Base-by-base conservation (phyloP, 2,113 vertebrate species). In the Arenaria interpres region DNA sequence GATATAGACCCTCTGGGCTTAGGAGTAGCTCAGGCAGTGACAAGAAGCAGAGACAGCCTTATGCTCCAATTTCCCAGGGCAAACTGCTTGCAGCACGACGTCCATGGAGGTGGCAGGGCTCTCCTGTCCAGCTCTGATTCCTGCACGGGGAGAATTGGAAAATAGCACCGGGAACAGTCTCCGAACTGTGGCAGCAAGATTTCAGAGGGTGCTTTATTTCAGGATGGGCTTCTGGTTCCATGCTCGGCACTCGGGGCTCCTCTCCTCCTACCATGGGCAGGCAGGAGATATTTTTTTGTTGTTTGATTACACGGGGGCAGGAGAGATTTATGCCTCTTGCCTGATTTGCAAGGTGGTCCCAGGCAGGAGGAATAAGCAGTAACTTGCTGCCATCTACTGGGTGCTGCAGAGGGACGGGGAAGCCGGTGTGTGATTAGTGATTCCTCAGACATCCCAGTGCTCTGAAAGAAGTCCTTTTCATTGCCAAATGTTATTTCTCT, bases 321-420 rank as follows among this genome's bases (percentile, higher is more conserved):
- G 24, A 80, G 66, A 18, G 51, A 27, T 97, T 96, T 88, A 64
- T 84, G 45, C 64, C 13, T 13, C 50, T 72, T 85, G 20, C 73
- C 64, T 72, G 57, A 54, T 23, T 39, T 16, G 3, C 27, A 2
- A 35, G 59, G 37, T 54, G 43, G 20, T 45, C 56, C 37, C 62
- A 9, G 50, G 30, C 81, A 63, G 56, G 18, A 56, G 45, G 25
- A 56, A 98, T 98, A 90, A 90, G 94, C 89, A 60, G 4, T 85
- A 62, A 63, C 86, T 96, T 96, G 96, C 98, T 98, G 98, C 98
- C 98, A 98, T 96, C 98, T 98, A 32, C 97, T 97, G 98, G 98
- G 89, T 67, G 41, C 85, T 80, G 93, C 67, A 16, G 50, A 22
- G 82, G 56, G 28, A 45, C 63, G 35, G 48, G 41, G 45, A 56